Evolutionary conservation across 2,797 vertebrate species (phyloP).

Genomic region (Spinus olivaceus): DNA sequence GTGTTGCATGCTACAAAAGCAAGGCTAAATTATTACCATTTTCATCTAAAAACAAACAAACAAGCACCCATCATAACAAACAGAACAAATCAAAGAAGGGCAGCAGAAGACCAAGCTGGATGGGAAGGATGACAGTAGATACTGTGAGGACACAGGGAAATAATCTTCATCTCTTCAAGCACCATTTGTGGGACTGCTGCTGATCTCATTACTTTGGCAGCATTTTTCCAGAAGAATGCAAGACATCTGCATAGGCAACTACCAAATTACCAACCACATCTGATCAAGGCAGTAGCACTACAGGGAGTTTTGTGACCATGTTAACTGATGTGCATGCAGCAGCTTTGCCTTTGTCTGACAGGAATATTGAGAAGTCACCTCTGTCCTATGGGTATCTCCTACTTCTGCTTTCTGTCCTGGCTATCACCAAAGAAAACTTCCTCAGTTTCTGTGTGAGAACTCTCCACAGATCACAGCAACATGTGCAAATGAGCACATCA

Average conservation of each 20-base stretch:
- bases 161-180: background rate
- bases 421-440: background rate
- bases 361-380: background rate
- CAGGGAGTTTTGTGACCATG: fast-evolving
- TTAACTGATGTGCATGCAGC: background rate
- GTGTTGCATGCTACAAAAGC: background rate
- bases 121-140: background rate
- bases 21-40: background rate
- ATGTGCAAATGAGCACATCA: background rate
- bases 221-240: background rate
- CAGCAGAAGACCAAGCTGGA: background rate
- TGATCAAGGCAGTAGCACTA: background rate
- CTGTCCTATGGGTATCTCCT: background rate
- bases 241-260: background rate
- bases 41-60: background rate
- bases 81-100: background rate
- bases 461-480: background rate
- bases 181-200: background rate
- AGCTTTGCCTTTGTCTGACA: background rate
- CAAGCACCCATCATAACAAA: background rate
- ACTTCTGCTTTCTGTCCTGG: background rate
- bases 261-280: background rate
- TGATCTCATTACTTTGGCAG: background rate
- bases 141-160: background rate
- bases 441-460: background rate